These are phyloP conservation scores for Listronotus bonariensis DNA, from an alignment of 1,140 invertebrate species.

Conservation along the genomic window DNA sequence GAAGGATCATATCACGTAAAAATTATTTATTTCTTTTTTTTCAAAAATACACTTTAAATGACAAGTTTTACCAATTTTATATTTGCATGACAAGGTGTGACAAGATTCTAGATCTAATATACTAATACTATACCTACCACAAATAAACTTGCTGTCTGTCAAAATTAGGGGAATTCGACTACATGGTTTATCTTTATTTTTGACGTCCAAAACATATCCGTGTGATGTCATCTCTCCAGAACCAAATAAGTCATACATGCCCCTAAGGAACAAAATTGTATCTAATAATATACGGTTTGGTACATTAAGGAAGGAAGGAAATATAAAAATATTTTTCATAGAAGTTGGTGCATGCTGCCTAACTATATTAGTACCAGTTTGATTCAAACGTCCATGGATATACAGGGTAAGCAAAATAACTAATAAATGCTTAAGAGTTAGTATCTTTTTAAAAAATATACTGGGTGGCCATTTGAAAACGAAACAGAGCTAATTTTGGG, in stretches of 20 bases:
- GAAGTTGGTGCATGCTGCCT: too few species aligned
- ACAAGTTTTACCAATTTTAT: neutral
- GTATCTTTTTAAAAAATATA: too few species aligned
- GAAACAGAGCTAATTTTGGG: too few species aligned
- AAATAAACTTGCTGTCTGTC: slow-evolving; percentile 51
- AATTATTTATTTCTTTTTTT: too few species aligned
- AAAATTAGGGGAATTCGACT: slow-evolving; percentile 54
- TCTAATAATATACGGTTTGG: neutral
- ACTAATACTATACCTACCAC: slow-evolving; percentile 44
- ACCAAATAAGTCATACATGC: slow-evolving; percentile 60
- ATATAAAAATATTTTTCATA: too few species aligned
- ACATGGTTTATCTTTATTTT: slow-evolving; percentile 38
- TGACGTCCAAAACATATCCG: slow-evolving; percentile 57
- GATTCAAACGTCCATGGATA: too few species aligned
- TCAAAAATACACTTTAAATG: slow-evolving; percentile 1
- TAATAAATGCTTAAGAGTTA: too few species aligned
- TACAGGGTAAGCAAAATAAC: too few species aligned
- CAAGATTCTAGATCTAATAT: too few species aligned
- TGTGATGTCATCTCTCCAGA: slow-evolving; percentile 57
- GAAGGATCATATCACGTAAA: too few species aligned
- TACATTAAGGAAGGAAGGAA: slow-evolving; percentile 15
- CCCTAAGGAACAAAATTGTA: slow-evolving; percentile 55
- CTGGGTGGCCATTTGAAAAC: too few species aligned
- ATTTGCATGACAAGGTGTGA: neutral
- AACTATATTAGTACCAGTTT: too few species aligned